Conservation (phyloP, 2,888 invertebrate genomes). For the Vannuccia rotundouncinata region DNA sequence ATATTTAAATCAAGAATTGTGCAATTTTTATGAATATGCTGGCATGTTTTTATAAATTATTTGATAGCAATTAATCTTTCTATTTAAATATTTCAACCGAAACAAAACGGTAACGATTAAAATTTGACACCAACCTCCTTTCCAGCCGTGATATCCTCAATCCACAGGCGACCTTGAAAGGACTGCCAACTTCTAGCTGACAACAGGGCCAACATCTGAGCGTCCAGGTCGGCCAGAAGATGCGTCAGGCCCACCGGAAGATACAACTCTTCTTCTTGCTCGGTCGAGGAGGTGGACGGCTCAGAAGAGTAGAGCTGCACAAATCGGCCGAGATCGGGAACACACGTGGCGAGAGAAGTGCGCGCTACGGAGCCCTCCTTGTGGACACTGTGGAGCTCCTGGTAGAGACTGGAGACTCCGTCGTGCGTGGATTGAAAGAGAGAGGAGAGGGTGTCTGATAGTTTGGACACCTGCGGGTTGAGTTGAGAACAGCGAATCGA, state of each 20-base stretch:
- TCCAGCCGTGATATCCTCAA: neutral
- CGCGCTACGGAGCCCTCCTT: neutral
- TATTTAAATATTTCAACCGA: too few relatives aligned
- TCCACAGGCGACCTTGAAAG: neutral
- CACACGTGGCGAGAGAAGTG: neutral
- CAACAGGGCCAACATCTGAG: neutral
- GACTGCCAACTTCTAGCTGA: neutral
- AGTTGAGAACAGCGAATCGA: too few relatives aligned
- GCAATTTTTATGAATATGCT: too few relatives aligned
- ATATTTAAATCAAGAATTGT: too few relatives aligned
- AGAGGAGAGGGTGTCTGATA: neutral
- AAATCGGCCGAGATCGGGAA: neutral
- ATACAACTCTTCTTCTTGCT: neutral
- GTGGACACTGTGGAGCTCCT: neutral
- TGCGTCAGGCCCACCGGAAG: neutral
- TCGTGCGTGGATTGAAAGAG: neutral
- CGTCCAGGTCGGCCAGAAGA: neutral
- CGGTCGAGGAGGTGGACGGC: neutral
- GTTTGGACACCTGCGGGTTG: neutral
- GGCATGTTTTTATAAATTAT: too few relatives aligned
- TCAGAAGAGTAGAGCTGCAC: neutral
- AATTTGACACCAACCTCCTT: neutral
- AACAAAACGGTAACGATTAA: too few relatives aligned
- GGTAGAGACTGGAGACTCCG: neutral
- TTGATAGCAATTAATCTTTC: too few relatives aligned